Percentiles rank a stretch among this genome's conserved stretches.
Conservation (phyloP, 30 jellyfish, hydroid and myxozoan genomes). For the Aurelia sp. region DNA sequence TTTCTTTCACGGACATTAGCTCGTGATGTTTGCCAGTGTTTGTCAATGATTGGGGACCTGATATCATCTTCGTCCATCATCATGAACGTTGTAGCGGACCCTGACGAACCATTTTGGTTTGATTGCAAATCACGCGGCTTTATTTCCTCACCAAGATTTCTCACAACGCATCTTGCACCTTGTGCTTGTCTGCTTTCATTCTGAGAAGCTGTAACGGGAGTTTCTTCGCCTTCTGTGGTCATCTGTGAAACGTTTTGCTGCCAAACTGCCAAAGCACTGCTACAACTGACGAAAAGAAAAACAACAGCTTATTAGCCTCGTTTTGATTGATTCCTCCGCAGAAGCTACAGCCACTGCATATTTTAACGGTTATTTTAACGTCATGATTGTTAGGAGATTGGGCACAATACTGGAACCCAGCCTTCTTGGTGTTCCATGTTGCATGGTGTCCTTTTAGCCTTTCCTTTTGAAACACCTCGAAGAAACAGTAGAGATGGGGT, state of each 20-base stretch:
- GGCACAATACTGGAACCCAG: neutral
- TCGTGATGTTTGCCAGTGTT: conserved; percentile 94
- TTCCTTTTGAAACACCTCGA: conserved; percentile 33
- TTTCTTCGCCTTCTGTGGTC: neutral
- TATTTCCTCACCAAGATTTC: neutral
- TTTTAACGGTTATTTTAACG: neutral
- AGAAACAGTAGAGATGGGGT: conserved; percentile 58
- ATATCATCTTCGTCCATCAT: no score
- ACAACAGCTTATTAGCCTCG: no score
- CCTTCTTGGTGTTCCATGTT: conserved; percentile 19
- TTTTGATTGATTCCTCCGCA: no score
- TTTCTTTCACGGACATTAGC: conserved; percentile 84
- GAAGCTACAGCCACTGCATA: neutral
- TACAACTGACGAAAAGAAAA: no score
- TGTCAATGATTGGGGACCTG: neutral
- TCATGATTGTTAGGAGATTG: neutral
- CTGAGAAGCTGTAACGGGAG: neutral
- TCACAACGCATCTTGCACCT: conserved; percentile 5
- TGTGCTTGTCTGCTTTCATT: neutral
- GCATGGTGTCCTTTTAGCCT: conserved; percentile 57
- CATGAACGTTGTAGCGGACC: no score
- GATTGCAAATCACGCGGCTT: neutral
- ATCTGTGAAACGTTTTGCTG: no score
- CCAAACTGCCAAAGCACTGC: no score
- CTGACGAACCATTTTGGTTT: no score